Evolutionary conservation across 2,113 vertebrate genomes (phyloP).

Genomic region (Podilymbus podiceps): DNA sequence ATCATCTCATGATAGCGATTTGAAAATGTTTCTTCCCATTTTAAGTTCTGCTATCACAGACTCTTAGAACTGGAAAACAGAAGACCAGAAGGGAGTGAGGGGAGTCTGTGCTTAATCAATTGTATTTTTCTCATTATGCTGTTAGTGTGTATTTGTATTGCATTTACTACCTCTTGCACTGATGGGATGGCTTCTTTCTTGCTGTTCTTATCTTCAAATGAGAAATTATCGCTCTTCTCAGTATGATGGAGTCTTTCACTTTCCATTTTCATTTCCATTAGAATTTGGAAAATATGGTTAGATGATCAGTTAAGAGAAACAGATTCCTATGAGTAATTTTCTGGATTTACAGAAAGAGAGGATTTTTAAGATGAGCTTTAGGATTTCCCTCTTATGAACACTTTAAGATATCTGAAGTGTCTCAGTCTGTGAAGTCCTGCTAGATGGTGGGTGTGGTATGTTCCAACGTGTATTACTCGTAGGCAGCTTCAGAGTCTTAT

Average conservation of each 20-base stretch:
- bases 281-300: background rate
- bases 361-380: background rate
- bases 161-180: background rate
- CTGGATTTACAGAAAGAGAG: background rate
- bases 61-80: background rate
- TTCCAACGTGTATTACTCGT: background rate
- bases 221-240: background rate
- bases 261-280: background rate
- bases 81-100: background rate
- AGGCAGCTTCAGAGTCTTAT: background rate
- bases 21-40: background rate
- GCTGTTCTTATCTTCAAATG: background rate
- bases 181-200: background rate
- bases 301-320: background rate
- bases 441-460: background rate
- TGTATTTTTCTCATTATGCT: background rate
- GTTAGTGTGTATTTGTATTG: background rate
- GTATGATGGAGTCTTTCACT: background rate
- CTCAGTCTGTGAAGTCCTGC: background rate
- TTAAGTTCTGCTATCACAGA: background rate
- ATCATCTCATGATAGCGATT: background rate
- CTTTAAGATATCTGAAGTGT: background rate
- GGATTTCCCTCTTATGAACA: background rate
- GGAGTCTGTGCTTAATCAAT: background rate
- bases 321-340: fast-evolving